These are phyloP conservation scores for Amorpha juglandis DNA, from an alignment of 2,888 invertebrate species.

Conservation along the genomic window DNA sequence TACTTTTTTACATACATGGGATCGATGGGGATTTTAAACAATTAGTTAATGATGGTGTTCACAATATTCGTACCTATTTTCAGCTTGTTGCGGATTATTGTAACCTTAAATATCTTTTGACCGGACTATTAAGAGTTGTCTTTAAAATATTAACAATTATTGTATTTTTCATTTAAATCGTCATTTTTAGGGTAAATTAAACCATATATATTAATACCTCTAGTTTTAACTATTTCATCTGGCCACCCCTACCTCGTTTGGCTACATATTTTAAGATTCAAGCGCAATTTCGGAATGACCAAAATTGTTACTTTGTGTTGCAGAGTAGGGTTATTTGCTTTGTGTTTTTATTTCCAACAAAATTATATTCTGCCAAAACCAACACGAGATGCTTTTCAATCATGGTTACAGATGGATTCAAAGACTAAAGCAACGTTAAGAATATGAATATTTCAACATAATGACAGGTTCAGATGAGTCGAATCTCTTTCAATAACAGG, in stretches of 20 bases:
- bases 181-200: not conserved
- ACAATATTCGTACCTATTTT: too few species aligned
- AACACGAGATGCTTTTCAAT: not conserved
- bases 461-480: too few species aligned
- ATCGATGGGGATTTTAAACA: too few species aligned
- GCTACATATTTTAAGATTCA: conserved; percentile 7
- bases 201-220: not conserved
- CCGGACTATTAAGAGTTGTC: too few species aligned
- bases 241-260: not conserved
- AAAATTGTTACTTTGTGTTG: conserved; percentile 6
- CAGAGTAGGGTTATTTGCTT: not conserved
- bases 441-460: too few species aligned
- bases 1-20: too few species aligned
- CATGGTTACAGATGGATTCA: too few species aligned
- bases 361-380: not conserved
- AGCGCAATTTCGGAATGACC: not conserved
- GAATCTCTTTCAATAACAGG: too few species aligned
- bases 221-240: not conserved
- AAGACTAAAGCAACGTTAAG: too few species aligned
- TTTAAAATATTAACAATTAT: not conserved
- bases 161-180: not conserved
- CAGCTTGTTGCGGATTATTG: too few species aligned
- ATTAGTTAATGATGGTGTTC: too few species aligned
- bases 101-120: too few species aligned
- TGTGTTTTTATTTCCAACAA: not conserved